Evolutionary conservation across 2,797 vertebrate genomes (phyloP).

Genomic region (Lepilemur ruficaudatus): DNA sequence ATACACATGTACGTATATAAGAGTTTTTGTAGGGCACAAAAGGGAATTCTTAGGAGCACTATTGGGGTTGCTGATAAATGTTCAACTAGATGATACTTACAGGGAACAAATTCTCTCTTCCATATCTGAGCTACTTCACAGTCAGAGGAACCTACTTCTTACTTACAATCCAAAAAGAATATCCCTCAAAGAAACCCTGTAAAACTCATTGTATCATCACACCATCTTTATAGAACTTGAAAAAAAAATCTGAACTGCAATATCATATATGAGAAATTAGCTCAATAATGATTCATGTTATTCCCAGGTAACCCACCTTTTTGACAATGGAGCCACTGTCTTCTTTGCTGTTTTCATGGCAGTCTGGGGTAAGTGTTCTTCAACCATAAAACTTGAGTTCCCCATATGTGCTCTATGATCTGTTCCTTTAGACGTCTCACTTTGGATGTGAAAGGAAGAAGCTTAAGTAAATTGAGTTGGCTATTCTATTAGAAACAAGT

Average conservation of each 20-base stretch:
- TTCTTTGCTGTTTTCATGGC: constrained; percentile 99
- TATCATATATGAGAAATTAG: not conserved
- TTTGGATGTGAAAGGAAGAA: not conserved
- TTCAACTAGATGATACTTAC: not conserved
- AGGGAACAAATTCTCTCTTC: not conserved
- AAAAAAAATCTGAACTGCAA: not conserved
- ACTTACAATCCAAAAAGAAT: not conserved
- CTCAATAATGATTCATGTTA: constrained; percentile 57
- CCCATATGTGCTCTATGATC: not conserved
- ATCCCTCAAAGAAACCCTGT: not conserved
- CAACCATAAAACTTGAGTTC: not conserved
- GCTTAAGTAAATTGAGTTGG: not conserved
- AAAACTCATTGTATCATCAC: not conserved
- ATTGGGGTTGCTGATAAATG: not conserved
- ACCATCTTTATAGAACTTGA: not conserved
- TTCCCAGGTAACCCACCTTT: constrained; percentile 93
- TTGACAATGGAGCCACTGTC: constrained; percentile 95
- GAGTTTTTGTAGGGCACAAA: not conserved
- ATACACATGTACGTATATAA: not conserved
- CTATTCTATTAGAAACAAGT: not conserved
- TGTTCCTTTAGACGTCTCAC: not conserved
- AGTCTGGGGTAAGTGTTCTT: constrained; percentile 92
- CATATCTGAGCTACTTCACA: not conserved
- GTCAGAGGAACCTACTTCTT: not conserved
- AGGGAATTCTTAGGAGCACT: not conserved